phyloP scores from a whole-genome alignment of 2,113 vertebrate genomes.

The Poeciliopsis retropinna region DNA sequence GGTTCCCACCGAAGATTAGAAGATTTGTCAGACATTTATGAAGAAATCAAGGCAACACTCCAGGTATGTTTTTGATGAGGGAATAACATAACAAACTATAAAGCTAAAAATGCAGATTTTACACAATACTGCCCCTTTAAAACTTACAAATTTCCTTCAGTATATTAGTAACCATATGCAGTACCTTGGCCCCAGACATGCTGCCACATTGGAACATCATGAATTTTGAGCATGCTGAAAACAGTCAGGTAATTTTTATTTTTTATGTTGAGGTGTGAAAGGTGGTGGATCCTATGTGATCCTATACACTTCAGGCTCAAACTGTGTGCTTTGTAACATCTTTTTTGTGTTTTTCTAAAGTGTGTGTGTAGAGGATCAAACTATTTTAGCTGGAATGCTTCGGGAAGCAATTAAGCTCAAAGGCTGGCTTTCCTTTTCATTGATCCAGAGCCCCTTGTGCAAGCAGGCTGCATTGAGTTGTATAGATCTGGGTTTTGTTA shows the following conservation, averaged over 20 bases:
- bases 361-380: background rate
- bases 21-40: no score
- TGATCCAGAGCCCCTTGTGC: background rate
- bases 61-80: no score
- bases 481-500: background rate
- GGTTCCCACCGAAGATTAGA: no score
- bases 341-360: background rate
- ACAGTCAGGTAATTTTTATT: background rate
- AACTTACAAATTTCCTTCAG: no score
- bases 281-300: background rate
- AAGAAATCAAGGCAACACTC: no score
- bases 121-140: no score
- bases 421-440: background rate
- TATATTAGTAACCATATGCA: no score
- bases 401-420: background rate
- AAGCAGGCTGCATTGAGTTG: background rate
- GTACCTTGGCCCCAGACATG: background rate
- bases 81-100: no score
- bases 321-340: no score
- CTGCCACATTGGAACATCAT: background rate
- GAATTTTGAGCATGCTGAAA: background rate
- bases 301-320: background rate
- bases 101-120: no score
- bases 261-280: background rate
- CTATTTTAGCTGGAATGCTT: background rate